Conservation (phyloP, 2,888 invertebrate species). For the Orchestes rusci region DNA sequence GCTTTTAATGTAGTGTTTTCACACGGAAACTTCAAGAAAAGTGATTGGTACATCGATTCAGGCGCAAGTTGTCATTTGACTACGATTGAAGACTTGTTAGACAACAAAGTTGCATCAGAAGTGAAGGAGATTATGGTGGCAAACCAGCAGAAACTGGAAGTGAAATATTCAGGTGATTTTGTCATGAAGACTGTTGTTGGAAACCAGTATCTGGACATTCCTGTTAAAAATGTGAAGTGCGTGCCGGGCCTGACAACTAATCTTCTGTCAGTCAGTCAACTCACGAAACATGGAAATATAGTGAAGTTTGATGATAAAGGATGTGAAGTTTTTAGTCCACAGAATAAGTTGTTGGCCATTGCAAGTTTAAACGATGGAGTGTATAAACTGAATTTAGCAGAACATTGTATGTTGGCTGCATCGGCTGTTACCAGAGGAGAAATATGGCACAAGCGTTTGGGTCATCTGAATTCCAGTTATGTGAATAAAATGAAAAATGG, state of each 20-base stretch:
- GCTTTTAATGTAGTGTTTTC: not conserved
- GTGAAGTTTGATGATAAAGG: too few relatives aligned
- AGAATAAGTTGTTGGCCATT: not conserved
- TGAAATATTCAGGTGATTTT: too few relatives aligned
- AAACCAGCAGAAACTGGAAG: too few relatives aligned
- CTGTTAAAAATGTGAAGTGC: too few relatives aligned
- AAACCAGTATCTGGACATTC: too few relatives aligned
- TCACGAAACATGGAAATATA: not conserved
- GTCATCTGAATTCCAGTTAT: too few relatives aligned
- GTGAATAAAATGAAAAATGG: too few relatives aligned
- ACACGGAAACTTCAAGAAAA: not conserved
- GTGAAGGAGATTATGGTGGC: not conserved
- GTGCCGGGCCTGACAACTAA: too few relatives aligned
- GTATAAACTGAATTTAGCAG: slow-evolving; percentile 8
- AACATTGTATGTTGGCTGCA: not conserved
- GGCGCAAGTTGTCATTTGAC: slow-evolving; percentile 2
- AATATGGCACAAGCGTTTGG: slow-evolving; percentile 23
- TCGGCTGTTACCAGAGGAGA: not conserved
- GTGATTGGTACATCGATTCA: slow-evolving; percentile 1
- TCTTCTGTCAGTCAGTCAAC: too few relatives aligned
- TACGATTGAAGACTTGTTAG: not conserved
- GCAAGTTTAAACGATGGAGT: slow-evolving; percentile 1
- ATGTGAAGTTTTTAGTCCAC: not conserved
- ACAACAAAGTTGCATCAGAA: not conserved
- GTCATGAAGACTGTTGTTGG: too few relatives aligned